Evolutionary conservation across 2,888 invertebrate genomes (phyloP), one percentile per base, ranked within the genome.

Genomic region (Reticulitermes lucifugus): DNA sequence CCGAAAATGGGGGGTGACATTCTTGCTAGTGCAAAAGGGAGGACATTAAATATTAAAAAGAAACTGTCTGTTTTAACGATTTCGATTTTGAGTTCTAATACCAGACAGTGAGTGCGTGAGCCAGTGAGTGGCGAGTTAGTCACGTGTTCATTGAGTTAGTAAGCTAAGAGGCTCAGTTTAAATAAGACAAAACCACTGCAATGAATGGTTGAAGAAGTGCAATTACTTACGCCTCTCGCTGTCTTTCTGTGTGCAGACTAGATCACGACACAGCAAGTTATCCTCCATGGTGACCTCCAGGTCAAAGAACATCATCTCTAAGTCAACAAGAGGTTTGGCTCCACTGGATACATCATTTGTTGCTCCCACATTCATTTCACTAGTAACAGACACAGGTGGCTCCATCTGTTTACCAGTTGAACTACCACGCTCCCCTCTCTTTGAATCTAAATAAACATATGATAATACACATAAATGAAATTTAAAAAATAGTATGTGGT

Each of bases 271-370:
- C 81, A 95, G 90, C 87, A 93, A 90, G 89, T 95, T 95, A 88
- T 95, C 95, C 90, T 98, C 98, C 94, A 97, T 95, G 86, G 96
- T 95, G 87, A 95, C 94, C 91, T 98, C 98, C 88, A 97, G 91
- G 90, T 98, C 97, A 91, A 98, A 98, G 91, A 98, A 98, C 89
- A 95, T 93, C 88, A 95, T 95, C 89, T 96, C 94, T 84, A 96
- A 90, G 80, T 92, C 92, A 73, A 88, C 83, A 70, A 83, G 51
- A 22, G 86, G n/a, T 29, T 83, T 80, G 9, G 25, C n/a, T 65
- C n/a, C n/a, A 46, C 71, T 84, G 80, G 77, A n/a, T 18, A 46
- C 22, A 46, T 43, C n/a, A 25, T 65, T 65, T 65, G 65, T 65
- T 25, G 5, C 25, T 14, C 77, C 46, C n/a, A 46, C 12, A n/a